Conservation (phyloP, 2,113 vertebrate species). For the Chlorocebus sabaeus region DNA sequence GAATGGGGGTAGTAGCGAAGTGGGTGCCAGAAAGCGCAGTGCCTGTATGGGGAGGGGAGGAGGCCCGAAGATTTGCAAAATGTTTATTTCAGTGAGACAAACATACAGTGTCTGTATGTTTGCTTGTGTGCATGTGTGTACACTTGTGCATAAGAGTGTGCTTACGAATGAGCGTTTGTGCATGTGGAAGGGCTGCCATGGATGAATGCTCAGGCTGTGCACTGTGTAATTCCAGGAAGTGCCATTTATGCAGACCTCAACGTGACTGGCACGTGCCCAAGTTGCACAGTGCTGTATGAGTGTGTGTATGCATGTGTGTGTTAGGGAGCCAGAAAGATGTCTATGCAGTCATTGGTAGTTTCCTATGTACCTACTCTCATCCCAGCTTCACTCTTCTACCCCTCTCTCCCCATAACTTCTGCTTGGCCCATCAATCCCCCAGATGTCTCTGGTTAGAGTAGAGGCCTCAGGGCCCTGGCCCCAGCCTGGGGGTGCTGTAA, state of each 20-base stretch:
- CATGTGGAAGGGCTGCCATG: neutral
- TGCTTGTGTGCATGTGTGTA: neutral
- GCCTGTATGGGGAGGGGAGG: neutral
- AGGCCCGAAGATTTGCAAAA: neutral
- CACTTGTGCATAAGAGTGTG: neutral
- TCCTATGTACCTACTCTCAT: neutral
- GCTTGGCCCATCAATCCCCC: neutral
- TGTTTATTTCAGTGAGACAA: neutral
- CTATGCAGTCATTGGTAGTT: neutral
- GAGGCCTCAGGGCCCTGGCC: neutral
- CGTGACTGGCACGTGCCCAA: conserved; percentile 5
- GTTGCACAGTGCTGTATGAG: neutral
- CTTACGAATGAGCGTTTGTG: neutral
- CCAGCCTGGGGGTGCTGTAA: neutral
- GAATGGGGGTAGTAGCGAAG: neutral
- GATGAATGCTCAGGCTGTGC: neutral
- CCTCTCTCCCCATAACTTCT: neutral
- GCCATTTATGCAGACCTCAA: neutral
- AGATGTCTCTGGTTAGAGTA: neutral
- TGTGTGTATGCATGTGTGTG: neutral
- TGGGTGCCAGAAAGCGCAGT: neutral
- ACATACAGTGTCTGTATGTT: neutral
- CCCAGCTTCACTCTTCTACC: neutral
- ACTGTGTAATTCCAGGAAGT: neutral
- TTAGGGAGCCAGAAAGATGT: neutral